Evolutionary conservation across 92 coral and sea anemone species (phyloP).

Genomic region (Hydrozoanthus gracilis): DNA sequence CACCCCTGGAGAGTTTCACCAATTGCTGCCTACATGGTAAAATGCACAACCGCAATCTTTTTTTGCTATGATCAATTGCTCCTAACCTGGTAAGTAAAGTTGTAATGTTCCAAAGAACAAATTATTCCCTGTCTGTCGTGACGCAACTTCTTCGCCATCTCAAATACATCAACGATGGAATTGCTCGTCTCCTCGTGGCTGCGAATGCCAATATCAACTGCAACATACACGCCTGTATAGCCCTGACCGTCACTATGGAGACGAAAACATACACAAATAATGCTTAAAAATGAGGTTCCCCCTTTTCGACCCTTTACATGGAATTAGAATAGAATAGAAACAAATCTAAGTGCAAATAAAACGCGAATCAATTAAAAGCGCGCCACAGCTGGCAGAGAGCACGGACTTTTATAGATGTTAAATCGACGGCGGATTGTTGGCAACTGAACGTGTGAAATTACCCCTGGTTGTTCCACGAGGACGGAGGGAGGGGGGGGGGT

Average conservation of each 20-base stretch:
- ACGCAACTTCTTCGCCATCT: slow-evolving; percentile 88
- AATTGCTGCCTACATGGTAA: background rate
- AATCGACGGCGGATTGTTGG: too few relatives aligned
- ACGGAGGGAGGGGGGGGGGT: too few relatives aligned
- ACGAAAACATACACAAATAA: background rate
- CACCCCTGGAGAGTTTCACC: background rate
- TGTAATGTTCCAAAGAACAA: slow-evolving; percentile 77
- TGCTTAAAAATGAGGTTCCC: background rate
- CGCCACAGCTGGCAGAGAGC: too few relatives aligned
- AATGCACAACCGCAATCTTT: background rate
- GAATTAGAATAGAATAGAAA: too few relatives aligned
- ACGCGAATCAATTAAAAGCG: too few relatives aligned
- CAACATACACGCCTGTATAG: slow-evolving; percentile 87
- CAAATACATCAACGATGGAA: slow-evolving; percentile 89
- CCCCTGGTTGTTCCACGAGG: too few relatives aligned
- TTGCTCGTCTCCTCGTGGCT: slow-evolving; percentile 92
- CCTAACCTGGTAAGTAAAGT: slow-evolving; percentile 86
- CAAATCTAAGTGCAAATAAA: too few relatives aligned
- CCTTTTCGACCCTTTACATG: background rate
- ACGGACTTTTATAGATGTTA: too few relatives aligned
- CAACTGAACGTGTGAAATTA: too few relatives aligned
- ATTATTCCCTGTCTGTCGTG: slow-evolving; percentile 86
- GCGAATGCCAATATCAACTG: slow-evolving; percentile 91
- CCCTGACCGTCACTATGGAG: slow-evolving; percentile 86
- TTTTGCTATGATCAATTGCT: background rate